A percentile compares a stretch with the other conserved stretches of the same genome.
Conservation (phyloP, 2,888 invertebrate genomes). For the Erebia ligea region DNA sequence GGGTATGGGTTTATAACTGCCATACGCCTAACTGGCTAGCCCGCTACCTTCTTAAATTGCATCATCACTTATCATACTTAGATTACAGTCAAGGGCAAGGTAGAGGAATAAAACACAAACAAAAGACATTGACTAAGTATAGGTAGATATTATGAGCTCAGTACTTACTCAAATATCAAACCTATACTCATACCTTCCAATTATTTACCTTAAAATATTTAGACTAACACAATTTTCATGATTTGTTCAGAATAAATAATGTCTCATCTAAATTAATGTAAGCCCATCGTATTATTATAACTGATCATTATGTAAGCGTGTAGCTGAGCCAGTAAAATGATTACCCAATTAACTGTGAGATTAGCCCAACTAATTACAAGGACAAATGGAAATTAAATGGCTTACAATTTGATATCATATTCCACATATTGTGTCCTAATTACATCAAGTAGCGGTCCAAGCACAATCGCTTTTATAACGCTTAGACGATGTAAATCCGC, state of each 20-base stretch:
- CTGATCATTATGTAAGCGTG: conserved; percentile 7
- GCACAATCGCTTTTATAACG: no score
- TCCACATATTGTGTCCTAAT: neutral
- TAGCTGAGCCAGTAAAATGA: conserved; percentile 10
- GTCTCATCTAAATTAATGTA: conserved; percentile 8
- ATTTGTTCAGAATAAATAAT: neutral
- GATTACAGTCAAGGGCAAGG: no score
- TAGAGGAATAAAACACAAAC: no score
- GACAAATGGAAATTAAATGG: conserved; percentile 21
- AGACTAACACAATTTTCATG: neutral
- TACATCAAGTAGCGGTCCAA: neutral
- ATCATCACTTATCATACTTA: no score
- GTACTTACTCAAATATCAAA: no score
- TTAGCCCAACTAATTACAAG: conserved; percentile 15
- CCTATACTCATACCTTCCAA: no score
- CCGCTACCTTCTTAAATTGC: no score
- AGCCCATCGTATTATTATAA: conserved; percentile 5
- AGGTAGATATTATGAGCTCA: no score
- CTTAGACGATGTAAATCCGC: no score
- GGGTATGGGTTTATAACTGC: no score
- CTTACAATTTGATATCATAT: conserved; percentile 12
- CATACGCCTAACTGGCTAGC: no score
- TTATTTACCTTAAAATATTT: neutral
- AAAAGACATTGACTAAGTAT: no score
- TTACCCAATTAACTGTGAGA: conserved; percentile 22